Conservation (phyloP, 2,113 vertebrate genomes). For the Elgaria multicarinata region DNA sequence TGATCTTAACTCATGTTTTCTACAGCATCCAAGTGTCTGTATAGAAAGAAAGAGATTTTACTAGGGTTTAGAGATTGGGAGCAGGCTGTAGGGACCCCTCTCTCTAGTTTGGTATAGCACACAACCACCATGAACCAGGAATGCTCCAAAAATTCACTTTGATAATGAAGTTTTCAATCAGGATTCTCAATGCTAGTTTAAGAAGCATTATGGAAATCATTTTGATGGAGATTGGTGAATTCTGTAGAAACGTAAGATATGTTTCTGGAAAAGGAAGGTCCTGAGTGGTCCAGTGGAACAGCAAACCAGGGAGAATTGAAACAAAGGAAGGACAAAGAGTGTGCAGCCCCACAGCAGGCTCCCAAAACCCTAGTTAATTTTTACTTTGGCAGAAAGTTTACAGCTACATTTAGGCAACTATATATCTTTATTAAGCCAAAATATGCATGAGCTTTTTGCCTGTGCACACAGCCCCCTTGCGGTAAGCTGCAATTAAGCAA, state of each 20-base stretch:
- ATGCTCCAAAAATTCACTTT: neutral
- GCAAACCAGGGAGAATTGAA: constrained; percentile 25
- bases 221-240: neutral
- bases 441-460: neutral
- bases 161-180: neutral
- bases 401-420: neutral
- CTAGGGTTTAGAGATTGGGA: neutral
- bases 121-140: neutral
- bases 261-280: constrained; percentile 67
- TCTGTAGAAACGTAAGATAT: constrained; percentile 63
- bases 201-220: neutral
- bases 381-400: neutral
- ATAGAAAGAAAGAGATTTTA: neutral
- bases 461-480: neutral
- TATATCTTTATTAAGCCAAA: neutral
- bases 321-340: neutral
- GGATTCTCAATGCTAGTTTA: neutral
- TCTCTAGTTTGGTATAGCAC: neutral
- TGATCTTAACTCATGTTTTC: neutral
- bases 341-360: neutral
- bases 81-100: neutral
- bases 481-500: neutral
- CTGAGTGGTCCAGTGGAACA: constrained; percentile 66
- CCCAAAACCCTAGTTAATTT: neutral
- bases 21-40: neutral